phyloP scores from a whole-genome alignment of 2,113 vertebrate species.

The Arenaria interpres region DNA sequence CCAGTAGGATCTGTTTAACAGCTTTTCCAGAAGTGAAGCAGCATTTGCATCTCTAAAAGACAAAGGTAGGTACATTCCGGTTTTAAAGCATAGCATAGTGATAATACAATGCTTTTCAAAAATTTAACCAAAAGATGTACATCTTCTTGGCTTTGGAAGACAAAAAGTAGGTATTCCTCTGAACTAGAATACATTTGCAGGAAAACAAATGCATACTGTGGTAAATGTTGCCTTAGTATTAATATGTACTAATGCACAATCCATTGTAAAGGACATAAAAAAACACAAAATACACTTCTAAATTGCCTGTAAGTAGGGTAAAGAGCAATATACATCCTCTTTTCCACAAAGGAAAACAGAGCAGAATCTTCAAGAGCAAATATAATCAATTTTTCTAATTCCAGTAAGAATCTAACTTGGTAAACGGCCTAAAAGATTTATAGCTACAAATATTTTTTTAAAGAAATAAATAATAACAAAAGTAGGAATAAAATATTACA shows the following conservation, averaged over 20 bases:
- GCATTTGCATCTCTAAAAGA: not conserved
- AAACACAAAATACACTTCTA: not conserved
- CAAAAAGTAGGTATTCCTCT: not conserved
- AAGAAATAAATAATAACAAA: not conserved
- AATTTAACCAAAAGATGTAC: not conserved
- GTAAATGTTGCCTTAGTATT: not conserved
- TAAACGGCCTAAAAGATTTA: not conserved
- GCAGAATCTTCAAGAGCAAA: not conserved
- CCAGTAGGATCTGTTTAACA: slow-evolving; percentile 11
- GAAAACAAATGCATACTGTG: not conserved
- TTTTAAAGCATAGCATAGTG: not conserved
- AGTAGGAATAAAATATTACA: not conserved
- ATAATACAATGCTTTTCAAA: not conserved
- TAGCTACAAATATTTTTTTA: not conserved
- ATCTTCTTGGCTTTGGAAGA: not conserved
- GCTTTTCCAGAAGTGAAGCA: not conserved
- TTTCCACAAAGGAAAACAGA: not conserved
- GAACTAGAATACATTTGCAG: not conserved
- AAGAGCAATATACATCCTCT: not conserved
- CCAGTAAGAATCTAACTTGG: not conserved
- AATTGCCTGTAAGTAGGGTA: not conserved
- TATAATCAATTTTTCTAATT: not conserved
- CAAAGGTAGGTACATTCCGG: not conserved
- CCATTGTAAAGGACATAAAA: not conserved
- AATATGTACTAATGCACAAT: not conserved